These are phyloP conservation scores for Misgurnus mizolepis DNA, from an alignment of 2,113 vertebrate species.

Conservation along the genomic window DNA sequence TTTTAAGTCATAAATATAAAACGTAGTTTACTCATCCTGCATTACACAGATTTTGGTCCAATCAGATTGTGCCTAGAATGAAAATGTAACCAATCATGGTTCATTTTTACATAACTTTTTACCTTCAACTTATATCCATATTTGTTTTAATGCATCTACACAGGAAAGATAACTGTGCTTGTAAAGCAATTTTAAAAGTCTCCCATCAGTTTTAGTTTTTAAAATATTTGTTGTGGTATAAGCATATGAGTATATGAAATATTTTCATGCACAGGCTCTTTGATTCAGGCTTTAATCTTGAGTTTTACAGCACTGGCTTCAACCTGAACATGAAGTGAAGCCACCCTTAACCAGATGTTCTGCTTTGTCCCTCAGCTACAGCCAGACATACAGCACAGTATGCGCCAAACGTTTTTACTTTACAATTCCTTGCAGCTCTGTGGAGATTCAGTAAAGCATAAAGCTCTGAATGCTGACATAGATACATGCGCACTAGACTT, in stretches of 20 bases:
- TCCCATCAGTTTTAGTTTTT: too few species aligned
- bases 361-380: not conserved
- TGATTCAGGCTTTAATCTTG: conserved; percentile 26
- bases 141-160: too few species aligned
- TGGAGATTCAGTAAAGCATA: not conserved
- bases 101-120: too few species aligned
- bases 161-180: too few species aligned
- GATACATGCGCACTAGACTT: not conserved
- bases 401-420: not conserved
- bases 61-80: too few species aligned
- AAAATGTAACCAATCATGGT: too few species aligned
- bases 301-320: conserved; percentile 17
- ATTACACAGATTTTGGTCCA: too few species aligned
- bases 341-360: conserved; percentile 10
- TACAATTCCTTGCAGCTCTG: not conserved
- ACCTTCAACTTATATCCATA: not conserved
- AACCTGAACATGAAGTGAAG: conserved; percentile 12
- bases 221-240: not conserved
- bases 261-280: conserved; percentile 40
- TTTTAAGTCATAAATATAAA: too few species aligned
- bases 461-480: not conserved
- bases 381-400: not conserved
- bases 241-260: not conserved
- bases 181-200: too few species aligned
- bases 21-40: too few species aligned